Conservation (phyloP, 1,140 invertebrate species). For the Diachasma alloeum region DNA sequence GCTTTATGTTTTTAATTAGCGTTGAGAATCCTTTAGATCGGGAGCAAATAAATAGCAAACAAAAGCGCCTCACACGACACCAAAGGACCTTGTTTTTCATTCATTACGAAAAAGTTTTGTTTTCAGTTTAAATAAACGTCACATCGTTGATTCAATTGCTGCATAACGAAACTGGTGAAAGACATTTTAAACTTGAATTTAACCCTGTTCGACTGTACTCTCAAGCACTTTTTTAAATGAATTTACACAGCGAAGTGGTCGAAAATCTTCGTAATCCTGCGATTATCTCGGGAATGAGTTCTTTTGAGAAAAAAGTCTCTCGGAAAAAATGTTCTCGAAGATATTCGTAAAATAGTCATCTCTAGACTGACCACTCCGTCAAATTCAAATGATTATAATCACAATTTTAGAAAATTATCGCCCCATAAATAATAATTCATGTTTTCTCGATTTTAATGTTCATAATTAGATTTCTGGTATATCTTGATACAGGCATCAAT, state of each 20-base stretch:
- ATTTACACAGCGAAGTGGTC: slow-evolving; percentile 1
- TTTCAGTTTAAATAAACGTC: background rate
- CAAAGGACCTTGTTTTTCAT: background rate
- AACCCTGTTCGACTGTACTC: slow-evolving; percentile 45
- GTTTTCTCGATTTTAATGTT: background rate
- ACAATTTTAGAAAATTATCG: background rate
- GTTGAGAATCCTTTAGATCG: background rate
- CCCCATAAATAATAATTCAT: background rate
- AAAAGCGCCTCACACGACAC: background rate
- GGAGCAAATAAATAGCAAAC: background rate
- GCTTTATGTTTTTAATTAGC: background rate
- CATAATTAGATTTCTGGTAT: background rate
- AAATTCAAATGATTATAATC: background rate
- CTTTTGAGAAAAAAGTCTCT: background rate
- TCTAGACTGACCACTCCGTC: background rate
- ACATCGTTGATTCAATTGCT: background rate
- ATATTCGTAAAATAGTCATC: background rate
- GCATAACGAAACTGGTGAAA: background rate
- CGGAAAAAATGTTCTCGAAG: too few relatives aligned
- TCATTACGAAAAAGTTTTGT: background rate
- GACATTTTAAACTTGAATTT: slow-evolving; percentile 43
- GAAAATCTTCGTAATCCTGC: background rate
- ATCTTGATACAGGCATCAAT: background rate
- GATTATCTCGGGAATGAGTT: background rate
- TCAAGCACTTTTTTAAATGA: background rate